Base-by-base conservation (phyloP, 2,888 invertebrate genomes). In the Drosophila paranaensis region DNA sequence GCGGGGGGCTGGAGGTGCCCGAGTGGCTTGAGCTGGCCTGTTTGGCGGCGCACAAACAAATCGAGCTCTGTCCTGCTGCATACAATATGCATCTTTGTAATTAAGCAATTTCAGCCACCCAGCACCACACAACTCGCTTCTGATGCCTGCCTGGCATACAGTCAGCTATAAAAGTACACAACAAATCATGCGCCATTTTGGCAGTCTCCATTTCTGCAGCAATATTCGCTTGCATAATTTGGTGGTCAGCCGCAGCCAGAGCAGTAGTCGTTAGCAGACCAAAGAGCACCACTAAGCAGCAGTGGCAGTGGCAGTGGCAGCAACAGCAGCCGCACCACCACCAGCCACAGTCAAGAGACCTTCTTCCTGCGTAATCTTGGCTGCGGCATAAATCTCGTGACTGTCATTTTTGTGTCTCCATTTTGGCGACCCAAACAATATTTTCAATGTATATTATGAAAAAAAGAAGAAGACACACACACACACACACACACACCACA, bases 361-460 rank as follows among this genome's bases (percentile, higher is more conserved):
- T 68, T 46, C 55, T 55, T 68, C 56, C 86, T 88, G 90, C 85
- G 89, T 88, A 88, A 88, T 90, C 90, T 88, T 81, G 88, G 77
- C 85, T 82, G 80, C 70, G 85, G 82, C 89, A 90, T 90, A 90
- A 91, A 90, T 90, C 90, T 91, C 88, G 71, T 77, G 77, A 81
- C 89, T 90, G 90, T 91, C 89, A 90, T 90, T 90, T 90, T 90
- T 90, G 89, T 90, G 91, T 90, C 91, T 90, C 89, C 91, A 90
- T 90, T 89, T 89, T 88, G 90, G 89, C 88, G 90, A 90, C 88
- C 90, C 89, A 90, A 90, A 90, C 87, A 90, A 90, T 90, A 88
- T 86, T 88, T 88, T 73, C 90, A 90, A 88, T 88, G 87, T 88
- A 73, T 85, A 82, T 85, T 85, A 88, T 85, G 72, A 77, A 85